Percentiles rank a stretch among this genome's conserved stretches.
phyloP scores from a whole-genome alignment of 2,888 invertebrate species.

The Mystacides longicornis region DNA sequence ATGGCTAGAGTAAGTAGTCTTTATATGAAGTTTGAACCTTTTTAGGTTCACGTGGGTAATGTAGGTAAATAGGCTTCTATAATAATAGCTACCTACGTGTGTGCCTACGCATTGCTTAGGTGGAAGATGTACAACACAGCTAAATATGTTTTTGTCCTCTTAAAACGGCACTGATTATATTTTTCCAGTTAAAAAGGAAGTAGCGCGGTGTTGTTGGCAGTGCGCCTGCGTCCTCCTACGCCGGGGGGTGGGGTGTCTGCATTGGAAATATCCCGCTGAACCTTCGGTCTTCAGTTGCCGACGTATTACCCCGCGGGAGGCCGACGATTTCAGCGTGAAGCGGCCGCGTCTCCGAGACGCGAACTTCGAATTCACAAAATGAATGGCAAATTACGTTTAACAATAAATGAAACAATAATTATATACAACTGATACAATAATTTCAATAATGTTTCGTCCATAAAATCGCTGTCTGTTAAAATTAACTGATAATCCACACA shows the following conservation, averaged over 20 bases:
- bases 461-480: too few species aligned
- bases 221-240: not conserved
- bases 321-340: conserved; percentile 3
- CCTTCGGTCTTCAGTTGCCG: conserved; percentile 7
- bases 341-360: conserved; percentile 12
- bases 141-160: not conserved
- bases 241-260: conserved; percentile 3
- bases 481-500: too few species aligned
- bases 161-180: not conserved
- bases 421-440: not conserved
- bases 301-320: conserved; percentile 9
- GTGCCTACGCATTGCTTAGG: too few species aligned
- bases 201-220: not conserved
- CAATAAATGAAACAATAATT: not conserved
- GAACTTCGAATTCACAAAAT: conserved; percentile 4
- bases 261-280: conserved; percentile 4
- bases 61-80: too few species aligned
- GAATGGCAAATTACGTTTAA: conserved; percentile 3
- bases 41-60: too few species aligned
- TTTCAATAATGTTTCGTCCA: not conserved
- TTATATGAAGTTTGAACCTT: too few species aligned
- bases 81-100: too few species aligned
- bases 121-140: too few species aligned
- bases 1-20: too few species aligned
- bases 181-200: not conserved